Conservation (phyloP, 2,113 vertebrate genomes). For the Sander vitreus region DNA sequence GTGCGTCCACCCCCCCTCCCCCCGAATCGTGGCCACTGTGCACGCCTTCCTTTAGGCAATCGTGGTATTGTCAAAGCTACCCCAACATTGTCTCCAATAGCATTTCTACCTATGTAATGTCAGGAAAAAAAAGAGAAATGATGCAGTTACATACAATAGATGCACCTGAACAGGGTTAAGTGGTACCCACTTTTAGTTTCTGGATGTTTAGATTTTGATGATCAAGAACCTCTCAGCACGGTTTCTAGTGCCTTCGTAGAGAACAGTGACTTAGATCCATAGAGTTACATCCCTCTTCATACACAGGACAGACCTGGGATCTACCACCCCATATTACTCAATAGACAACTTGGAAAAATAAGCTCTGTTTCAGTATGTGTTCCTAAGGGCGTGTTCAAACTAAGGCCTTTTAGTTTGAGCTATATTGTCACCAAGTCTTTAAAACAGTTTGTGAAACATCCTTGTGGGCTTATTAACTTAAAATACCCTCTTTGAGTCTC, state of each 20-base stretch:
- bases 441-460: constrained; percentile 17
- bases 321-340: constrained; percentile 2
- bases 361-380: not conserved
- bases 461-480: not conserved
- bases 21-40: constrained; percentile 13
- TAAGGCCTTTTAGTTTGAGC: constrained; percentile 2
- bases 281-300: constrained; percentile 40
- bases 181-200: constrained; percentile 18
- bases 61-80: not conserved
- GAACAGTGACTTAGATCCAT: constrained; percentile 65
- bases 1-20: constrained; percentile 25
- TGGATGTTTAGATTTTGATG: constrained; percentile 41
- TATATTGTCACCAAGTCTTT: too few species aligned
- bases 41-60: constrained; percentile 6
- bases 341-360: constrained; percentile 4
- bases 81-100: constrained; percentile 17
- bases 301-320: constrained; percentile 12
- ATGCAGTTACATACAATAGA: not conserved
- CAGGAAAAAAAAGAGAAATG: constrained; percentile 7
- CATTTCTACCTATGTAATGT: constrained; percentile 22
- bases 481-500: not conserved
- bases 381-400: not conserved
- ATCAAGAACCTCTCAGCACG: constrained; percentile 65
- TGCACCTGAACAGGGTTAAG: constrained; percentile 13
- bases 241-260: constrained; percentile 84